Percentiles rank a stretch among this genome's conserved stretches.
These are phyloP conservation scores for Periophthalmus magnuspinnatus DNA, from an alignment of 2,797 vertebrate species.

Conservation along the genomic window DNA sequence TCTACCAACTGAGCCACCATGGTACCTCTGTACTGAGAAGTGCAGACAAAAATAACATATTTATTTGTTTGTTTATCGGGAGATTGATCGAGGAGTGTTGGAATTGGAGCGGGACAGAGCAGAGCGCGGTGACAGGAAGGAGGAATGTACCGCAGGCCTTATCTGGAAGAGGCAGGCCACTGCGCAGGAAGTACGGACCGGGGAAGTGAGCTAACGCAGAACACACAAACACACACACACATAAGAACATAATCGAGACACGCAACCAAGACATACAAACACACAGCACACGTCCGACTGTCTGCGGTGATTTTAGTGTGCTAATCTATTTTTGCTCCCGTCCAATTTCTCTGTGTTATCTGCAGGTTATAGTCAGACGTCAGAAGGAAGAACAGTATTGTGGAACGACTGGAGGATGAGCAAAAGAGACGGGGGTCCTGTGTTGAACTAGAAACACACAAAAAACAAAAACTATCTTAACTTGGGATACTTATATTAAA, in stretches of 20 bases:
- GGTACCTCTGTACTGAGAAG: slow-evolving; percentile 19
- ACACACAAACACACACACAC: slow-evolving; percentile 40
- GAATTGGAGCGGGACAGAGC: slow-evolving; percentile 43
- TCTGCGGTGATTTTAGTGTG: slow-evolving; percentile 36
- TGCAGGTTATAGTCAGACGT: slow-evolving; percentile 22
- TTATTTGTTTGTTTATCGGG: slow-evolving; percentile 62
- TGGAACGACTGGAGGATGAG: slow-evolving; percentile 15
- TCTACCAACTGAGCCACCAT: no score
- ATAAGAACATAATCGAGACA: slow-evolving; percentile 7
- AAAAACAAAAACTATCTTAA: no score
- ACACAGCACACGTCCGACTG: slow-evolving; percentile 44
- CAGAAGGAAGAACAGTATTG: slow-evolving; percentile 10
- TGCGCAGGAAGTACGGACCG: slow-evolving; percentile 73
- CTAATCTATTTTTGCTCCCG: slow-evolving; percentile 15
- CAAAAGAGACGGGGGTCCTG: slow-evolving; percentile 5
- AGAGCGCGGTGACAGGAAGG: slow-evolving; percentile 58
- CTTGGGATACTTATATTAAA: no score
- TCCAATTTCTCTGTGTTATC: slow-evolving; percentile 33
- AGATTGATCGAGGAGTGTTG: slow-evolving; percentile 48
- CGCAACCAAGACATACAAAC: slow-evolving; percentile 27
- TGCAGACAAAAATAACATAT: slow-evolving; percentile 32
- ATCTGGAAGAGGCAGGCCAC: slow-evolving; percentile 78
- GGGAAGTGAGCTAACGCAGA: slow-evolving; percentile 67
- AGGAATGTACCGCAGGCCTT: slow-evolving; percentile 71
- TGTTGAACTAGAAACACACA: neutral